These are phyloP conservation scores for Zophobas atratus DNA, from an alignment of 1,140 invertebrate genomes.

Conservation along the genomic window DNA sequence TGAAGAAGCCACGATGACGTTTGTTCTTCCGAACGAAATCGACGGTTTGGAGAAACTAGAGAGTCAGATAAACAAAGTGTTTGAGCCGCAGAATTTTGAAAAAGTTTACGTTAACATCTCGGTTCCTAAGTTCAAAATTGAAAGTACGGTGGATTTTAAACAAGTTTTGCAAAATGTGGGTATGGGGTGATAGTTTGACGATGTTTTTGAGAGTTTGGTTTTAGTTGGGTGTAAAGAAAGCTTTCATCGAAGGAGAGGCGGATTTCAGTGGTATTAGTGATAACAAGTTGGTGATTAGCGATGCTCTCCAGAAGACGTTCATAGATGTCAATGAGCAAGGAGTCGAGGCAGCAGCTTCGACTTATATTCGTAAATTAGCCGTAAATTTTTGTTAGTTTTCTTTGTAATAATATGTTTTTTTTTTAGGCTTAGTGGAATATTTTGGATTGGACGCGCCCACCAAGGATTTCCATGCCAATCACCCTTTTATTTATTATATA, in stretches of 20 bases:
- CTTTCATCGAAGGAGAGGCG: conserved; percentile 71
- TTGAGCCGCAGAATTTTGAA: not conserved
- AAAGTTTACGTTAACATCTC: not conserved
- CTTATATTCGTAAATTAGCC: conserved; percentile 57
- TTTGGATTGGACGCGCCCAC: not conserved
- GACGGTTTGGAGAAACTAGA: not conserved
- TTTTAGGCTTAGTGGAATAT: not conserved
- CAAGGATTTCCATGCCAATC: not conserved
- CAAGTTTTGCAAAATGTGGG: conserved; percentile 1
- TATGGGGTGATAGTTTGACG: not conserved
- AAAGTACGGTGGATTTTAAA: not conserved
- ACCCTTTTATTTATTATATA: conserved; percentile 4
- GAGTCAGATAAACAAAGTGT: not conserved
- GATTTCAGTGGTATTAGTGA: conserved; percentile 73
- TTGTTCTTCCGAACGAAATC: not conserved
- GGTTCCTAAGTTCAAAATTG: not conserved
- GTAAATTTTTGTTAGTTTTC: conserved; percentile 1
- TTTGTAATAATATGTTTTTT: not conserved
- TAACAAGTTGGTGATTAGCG: conserved; percentile 69
- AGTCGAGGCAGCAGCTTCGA: conserved; percentile 82
- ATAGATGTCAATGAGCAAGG: conserved; percentile 85
- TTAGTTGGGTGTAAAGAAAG: conserved; percentile 73
- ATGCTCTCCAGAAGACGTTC: conserved; percentile 80
- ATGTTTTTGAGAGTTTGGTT: conserved; percentile 11
- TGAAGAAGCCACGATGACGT: not conserved